Conservation (phyloP, 2,888 invertebrate species). For the Thymelicus lineola region DNA sequence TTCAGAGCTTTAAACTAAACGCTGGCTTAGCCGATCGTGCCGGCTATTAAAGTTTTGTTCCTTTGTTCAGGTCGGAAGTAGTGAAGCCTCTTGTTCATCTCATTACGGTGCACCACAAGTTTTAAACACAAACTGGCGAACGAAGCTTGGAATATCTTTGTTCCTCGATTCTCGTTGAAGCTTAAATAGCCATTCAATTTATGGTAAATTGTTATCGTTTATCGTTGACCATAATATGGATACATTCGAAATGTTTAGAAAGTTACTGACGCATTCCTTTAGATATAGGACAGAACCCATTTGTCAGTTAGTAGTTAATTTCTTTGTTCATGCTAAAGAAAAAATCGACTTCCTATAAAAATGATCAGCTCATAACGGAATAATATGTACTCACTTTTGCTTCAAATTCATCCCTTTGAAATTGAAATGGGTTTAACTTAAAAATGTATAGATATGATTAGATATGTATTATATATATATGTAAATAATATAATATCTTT, state of each 20-base stretch:
- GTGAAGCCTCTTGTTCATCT: slow-evolving; percentile 32
- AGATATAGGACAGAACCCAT: background rate
- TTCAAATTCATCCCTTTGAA: too few species aligned
- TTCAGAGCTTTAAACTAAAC: slow-evolving; percentile 27
- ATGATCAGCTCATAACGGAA: too few species aligned
- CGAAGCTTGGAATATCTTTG: slow-evolving; percentile 22
- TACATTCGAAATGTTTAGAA: too few species aligned
- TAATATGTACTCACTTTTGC: too few species aligned
- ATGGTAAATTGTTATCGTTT: too few species aligned
- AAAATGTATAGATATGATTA: too few species aligned
- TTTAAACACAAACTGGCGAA: slow-evolving; percentile 30
- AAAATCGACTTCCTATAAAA: too few species aligned
- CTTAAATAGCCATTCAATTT: background rate
- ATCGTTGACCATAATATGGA: too few species aligned
- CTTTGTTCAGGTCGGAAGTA: slow-evolving; percentile 24
- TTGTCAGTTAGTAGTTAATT: background rate
- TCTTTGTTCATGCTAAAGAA: too few species aligned
- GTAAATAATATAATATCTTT: too few species aligned
- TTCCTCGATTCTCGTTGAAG: slow-evolving; percentile 17
- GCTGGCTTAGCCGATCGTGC: slow-evolving; percentile 24
- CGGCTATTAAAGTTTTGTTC: slow-evolving; percentile 28
- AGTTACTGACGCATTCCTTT: background rate
- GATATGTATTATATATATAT: too few species aligned
- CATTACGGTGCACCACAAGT: slow-evolving; percentile 27
- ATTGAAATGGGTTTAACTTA: too few species aligned